phyloP scores from a whole-genome alignment of 2,797 vertebrate species.

The Alosa sapidissima region DNA sequence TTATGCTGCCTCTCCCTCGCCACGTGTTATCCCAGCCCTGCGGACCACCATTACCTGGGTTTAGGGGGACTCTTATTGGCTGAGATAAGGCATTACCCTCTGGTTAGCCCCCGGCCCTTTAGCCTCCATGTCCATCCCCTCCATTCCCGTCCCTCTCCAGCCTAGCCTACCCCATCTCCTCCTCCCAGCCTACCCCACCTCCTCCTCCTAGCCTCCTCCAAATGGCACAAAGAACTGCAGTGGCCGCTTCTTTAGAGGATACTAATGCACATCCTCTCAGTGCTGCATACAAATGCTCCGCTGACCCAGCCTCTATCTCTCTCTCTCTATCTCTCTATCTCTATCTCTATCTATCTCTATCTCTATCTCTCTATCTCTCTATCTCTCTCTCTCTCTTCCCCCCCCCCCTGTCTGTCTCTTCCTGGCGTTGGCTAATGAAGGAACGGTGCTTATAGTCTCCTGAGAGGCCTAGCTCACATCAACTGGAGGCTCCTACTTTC shows the following conservation, averaged over 20 bases:
- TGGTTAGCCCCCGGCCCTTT: constrained; percentile 61
- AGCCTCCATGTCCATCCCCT: constrained; percentile 33
- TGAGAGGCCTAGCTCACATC: not conserved
- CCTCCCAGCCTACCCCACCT: constrained; percentile 38
- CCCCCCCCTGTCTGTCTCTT: no score
- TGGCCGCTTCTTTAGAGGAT: constrained; percentile 77
- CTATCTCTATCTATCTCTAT: not conserved
- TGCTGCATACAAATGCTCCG: constrained; percentile 77
- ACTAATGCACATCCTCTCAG: constrained; percentile 76
- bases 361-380: not conserved
- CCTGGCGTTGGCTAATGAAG: not conserved
- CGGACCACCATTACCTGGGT: constrained; percentile 41
- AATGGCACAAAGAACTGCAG: constrained; percentile 72
- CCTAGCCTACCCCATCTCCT: constrained; percentile 30
- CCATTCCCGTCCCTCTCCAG: constrained; percentile 14
- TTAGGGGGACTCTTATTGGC: constrained; percentile 49
- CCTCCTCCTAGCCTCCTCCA: constrained; percentile 68
- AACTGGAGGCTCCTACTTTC: not conserved
- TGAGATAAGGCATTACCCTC: constrained; percentile 58
- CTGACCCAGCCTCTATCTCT: constrained; percentile 60
- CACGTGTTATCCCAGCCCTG: constrained; percentile 19
- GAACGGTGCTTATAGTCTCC: not conserved
- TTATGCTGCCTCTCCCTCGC: constrained; percentile 37
- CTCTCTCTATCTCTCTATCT: constrained; percentile 51
- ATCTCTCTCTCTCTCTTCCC: not conserved